Evolutionary conservation across 2,888 invertebrate genomes (phyloP).

Genomic region (Podabrus alpinus): DNA sequence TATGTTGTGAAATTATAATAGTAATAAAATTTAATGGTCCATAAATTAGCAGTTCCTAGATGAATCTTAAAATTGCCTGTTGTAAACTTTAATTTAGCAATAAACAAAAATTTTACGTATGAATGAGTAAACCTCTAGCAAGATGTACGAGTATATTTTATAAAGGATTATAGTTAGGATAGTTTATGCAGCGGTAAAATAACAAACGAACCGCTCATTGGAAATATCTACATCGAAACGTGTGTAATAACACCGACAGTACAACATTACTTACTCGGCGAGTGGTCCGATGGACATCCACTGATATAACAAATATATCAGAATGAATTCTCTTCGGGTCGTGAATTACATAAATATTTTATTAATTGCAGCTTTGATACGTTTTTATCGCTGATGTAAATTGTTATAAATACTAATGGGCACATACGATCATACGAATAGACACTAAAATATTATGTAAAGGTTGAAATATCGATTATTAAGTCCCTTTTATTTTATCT

Average conservation of each 20-base stretch:
- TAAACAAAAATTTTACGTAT: slow-evolving; percentile 8
- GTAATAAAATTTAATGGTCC: background rate
- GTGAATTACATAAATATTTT: slow-evolving; percentile 23
- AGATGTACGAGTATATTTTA: background rate
- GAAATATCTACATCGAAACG: slow-evolving; percentile 32
- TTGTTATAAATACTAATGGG: background rate
- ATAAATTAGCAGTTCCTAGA: slow-evolving; percentile 1
- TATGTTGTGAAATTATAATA: background rate
- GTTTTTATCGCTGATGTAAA: background rate
- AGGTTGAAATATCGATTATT: too few relatives aligned
- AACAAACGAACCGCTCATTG: slow-evolving; percentile 18
- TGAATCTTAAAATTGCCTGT: background rate
- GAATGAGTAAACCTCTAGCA: slow-evolving; percentile 3
- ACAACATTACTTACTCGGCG: slow-evolving; percentile 33
- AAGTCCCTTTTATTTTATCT: too few relatives aligned
- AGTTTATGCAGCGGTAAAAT: slow-evolving; percentile 13
- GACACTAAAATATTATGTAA: background rate
- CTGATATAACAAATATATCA: slow-evolving; percentile 37
- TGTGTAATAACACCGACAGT: slow-evolving; percentile 36
- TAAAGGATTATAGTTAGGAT: slow-evolving; percentile 5
- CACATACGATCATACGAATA: background rate
- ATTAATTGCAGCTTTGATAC: slow-evolving; percentile 7
- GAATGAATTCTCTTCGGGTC: slow-evolving; percentile 21
- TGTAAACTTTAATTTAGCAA: background rate
- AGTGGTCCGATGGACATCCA: slow-evolving; percentile 36